Evolutionary conservation across 2,888 invertebrate species (phyloP).

Genomic region (Axea sp.): DNA sequence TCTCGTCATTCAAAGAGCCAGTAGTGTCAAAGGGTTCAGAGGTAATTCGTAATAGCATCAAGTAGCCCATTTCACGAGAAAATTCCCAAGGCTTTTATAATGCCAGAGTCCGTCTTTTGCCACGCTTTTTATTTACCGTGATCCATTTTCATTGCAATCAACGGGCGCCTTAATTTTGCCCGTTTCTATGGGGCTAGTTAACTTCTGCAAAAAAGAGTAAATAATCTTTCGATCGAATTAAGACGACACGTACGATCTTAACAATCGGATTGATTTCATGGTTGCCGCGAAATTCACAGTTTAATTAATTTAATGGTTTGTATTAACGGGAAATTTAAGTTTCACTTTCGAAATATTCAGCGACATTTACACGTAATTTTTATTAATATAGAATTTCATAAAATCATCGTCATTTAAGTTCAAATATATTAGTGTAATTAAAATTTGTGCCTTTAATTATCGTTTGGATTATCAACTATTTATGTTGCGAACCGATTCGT

Average conservation of each 20-base stretch:
- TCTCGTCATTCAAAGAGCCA: slow-evolving; percentile 53
- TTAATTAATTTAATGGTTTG: slow-evolving; percentile 7
- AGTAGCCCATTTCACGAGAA: slow-evolving; percentile 49
- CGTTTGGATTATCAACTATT: slow-evolving; percentile 41
- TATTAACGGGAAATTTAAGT: slow-evolving; percentile 2
- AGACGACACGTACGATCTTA: slow-evolving; percentile 3
- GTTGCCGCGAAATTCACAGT: not conserved
- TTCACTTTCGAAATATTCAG: no score
- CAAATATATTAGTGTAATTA: no score
- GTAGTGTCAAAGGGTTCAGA: slow-evolving; percentile 55
- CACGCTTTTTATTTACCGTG: slow-evolving; percentile 42
- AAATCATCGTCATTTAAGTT: no score
- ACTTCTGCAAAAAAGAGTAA: slow-evolving; percentile 3
- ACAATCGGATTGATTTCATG: not conserved
- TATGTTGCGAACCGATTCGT: slow-evolving; percentile 10
- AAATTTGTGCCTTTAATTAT: no score
- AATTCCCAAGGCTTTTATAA: slow-evolving; percentile 48
- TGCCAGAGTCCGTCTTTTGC: slow-evolving; percentile 38
- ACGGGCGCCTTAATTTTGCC: slow-evolving; percentile 27
- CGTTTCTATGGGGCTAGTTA: slow-evolving; percentile 23
- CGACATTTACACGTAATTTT: no score
- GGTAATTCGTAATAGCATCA: slow-evolving; percentile 60
- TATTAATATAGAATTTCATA: no score
- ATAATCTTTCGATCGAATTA: slow-evolving; percentile 6
- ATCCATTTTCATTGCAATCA: slow-evolving; percentile 41